Base-by-base conservation (phyloP, 2,113 vertebrate species). In the Salvator merianae region DNA sequence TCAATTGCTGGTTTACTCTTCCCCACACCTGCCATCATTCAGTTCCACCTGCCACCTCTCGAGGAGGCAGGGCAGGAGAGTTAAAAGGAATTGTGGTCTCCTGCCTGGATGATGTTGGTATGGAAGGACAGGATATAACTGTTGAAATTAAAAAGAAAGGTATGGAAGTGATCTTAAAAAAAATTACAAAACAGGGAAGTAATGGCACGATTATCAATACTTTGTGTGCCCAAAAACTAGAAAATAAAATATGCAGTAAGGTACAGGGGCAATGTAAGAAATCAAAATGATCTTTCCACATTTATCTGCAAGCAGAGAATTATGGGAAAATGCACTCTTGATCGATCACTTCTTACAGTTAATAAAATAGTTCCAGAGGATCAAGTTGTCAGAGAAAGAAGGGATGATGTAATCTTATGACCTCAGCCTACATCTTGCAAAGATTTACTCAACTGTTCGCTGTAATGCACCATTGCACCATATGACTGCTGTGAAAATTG, bases 331-430 rank as follows among this genome's bases (percentile, higher is more conserved):
- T 4, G 50, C 26, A 43, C n/a, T 62, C 75, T 16, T 34, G 40
- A 72, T 79, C 77, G 28, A 84, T 63, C 16, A 20, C 38, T 70
- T 79, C 83, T 36, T 73, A 30, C 55, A 79, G 76, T 79, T 85
- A 79, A 85, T 79, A 79, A 65, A 83, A 76, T 13, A 79, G 53
- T 30, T 18, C 24, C 55, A 72, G 13, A 72, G 59, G 68, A 71
- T 84, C 59, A 78, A 84, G 47, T 24, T 62, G 38, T 62, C 38
- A 63, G n/a, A 26, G 69, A 69, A 62, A 71, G 20, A 84, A 69
- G 66, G 20, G 36, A 18, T 40, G 28, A 26, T 63, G n/a, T 16
- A 32, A 71, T 71, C 28, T 71, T 30, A 84, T 34, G 50, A 40
- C n/a, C 12, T 28, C 36, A 65, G 38, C 32, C 53, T 59, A 40